Percentiles rank a stretch among this genome's conserved stretches.
Evolutionary conservation across 2,888 invertebrate species (phyloP).

Genomic region (Mesodorylaimus sp.): DNA sequence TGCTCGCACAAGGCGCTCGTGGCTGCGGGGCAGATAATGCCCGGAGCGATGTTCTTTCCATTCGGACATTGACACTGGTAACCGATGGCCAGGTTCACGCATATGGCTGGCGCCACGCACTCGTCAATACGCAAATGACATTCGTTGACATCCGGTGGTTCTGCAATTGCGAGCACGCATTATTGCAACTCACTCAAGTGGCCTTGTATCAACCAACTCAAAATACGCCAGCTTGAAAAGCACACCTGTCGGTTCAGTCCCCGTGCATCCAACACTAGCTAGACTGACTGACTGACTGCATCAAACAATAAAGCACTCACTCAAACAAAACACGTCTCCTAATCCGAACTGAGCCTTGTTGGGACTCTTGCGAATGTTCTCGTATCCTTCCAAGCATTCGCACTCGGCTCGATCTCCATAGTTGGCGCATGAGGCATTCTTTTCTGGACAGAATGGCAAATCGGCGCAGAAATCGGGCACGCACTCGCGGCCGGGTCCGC

Average conservation of each 20-base stretch:
- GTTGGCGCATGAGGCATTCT: conserved; percentile 73
- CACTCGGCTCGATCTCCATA: conserved; percentile 72
- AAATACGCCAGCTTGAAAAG: too few relatives aligned
- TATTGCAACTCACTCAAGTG: too few relatives aligned
- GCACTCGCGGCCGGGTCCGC: conserved; percentile 14
- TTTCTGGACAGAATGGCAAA: conserved; percentile 56
- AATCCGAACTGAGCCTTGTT: too few relatives aligned
- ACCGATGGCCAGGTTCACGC: conserved; percentile 23
- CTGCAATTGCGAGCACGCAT: too few relatives aligned
- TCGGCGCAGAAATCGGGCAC: conserved; percentile 26
- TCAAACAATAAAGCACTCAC: too few relatives aligned
- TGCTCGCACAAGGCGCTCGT: conserved; percentile 14
- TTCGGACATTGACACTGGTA: conserved; percentile 26
- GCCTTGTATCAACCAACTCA: too few relatives aligned
- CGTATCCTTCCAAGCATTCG: conserved; percentile 71
- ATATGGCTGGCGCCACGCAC: conserved; percentile 26
- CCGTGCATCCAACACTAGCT: too few relatives aligned
- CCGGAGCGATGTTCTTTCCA: conserved; percentile 23
- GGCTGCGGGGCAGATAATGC: conserved; percentile 20
- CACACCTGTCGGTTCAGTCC: too few relatives aligned
- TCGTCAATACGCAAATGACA: conserved; percentile 27
- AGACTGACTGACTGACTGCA: too few relatives aligned
- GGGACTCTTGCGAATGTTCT: conserved; percentile 40
- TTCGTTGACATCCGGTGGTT: conserved; percentile 22
- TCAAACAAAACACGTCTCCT: too few relatives aligned